Conservation (phyloP, 2,888 invertebrate species). For the Apotomis capreana region DNA sequence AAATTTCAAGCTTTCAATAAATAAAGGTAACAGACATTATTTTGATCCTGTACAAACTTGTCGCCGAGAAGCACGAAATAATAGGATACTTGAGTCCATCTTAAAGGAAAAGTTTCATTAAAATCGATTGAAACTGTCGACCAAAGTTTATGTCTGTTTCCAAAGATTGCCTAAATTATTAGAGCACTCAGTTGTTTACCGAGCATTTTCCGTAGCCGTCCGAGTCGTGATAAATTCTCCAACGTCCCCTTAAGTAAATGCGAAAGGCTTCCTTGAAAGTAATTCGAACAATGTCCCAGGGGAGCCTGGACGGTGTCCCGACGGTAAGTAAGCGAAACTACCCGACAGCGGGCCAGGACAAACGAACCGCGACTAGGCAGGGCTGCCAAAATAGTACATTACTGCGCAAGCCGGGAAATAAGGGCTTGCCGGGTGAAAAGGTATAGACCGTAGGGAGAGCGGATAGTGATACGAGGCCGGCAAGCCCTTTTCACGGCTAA, state of each 20-base stretch:
- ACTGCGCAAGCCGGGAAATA: too few species aligned
- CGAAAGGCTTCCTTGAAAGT: slow-evolving; percentile 30
- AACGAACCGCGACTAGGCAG: slow-evolving; percentile 29
- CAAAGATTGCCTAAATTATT: not conserved
- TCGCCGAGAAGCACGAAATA: too few species aligned
- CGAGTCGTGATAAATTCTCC: slow-evolving; percentile 10
- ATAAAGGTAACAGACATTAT: too few species aligned
- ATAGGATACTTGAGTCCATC: not conserved
- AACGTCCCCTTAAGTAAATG: slow-evolving; percentile 24
- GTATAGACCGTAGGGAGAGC: too few species aligned
- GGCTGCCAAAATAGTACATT: slow-evolving; percentile 12
- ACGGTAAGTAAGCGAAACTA: slow-evolving; percentile 37
- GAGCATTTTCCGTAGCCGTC: not conserved
- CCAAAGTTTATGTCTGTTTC: not conserved
- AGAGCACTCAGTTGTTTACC: slow-evolving; percentile 1
- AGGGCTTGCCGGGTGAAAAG: too few species aligned
- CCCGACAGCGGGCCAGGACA: slow-evolving; percentile 12
- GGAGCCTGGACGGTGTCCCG: slow-evolving; percentile 21
- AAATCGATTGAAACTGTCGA: not conserved
- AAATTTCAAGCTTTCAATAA: too few species aligned
- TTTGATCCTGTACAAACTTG: too few species aligned
- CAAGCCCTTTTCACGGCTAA: too few species aligned
- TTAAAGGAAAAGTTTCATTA: not conserved
- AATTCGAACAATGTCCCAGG: slow-evolving; percentile 28
- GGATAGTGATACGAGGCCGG: too few species aligned